Conservation (phyloP, 2,888 invertebrate species). For the Catocala fraxini region DNA sequence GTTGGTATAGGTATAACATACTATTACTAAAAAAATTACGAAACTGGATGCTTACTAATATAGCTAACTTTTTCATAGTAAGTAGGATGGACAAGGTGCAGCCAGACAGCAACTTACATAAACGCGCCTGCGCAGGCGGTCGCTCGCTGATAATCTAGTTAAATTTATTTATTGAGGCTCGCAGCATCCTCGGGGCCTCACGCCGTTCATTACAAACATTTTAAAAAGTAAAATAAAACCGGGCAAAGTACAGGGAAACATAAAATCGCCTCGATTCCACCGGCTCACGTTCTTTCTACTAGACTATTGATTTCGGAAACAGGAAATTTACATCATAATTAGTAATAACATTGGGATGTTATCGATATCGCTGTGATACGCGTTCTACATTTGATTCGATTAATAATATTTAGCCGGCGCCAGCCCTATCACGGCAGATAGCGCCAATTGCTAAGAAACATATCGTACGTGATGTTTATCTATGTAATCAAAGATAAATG, state of each 20-base stretch:
- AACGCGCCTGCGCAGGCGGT: constrained; percentile 49
- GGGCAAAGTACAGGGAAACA: constrained; percentile 14
- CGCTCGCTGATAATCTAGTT: constrained; percentile 76
- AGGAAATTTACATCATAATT: constrained; percentile 36
- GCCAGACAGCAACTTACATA: constrained; percentile 44
- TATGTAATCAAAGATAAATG: constrained; percentile 26
- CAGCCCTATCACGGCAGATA: constrained; percentile 34
- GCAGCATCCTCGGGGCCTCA: constrained; percentile 54
- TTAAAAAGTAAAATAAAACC: constrained; percentile 41
- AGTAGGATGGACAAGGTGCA: neutral
- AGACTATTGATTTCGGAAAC: constrained; percentile 18
- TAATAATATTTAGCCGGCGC: constrained; percentile 27
- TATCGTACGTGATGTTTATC: constrained; percentile 45
- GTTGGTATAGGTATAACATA: no score
- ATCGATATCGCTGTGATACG: constrained; percentile 30
- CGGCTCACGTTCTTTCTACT: neutral
- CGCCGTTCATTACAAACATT: constrained; percentile 47
- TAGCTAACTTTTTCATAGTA: no score
- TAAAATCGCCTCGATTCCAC: no score
- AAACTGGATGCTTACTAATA: no score
- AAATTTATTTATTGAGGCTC: constrained; percentile 73
- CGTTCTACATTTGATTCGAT: constrained; percentile 9
- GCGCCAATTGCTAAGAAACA: constrained; percentile 21
- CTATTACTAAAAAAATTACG: no score
- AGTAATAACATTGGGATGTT: constrained; percentile 15